These are phyloP conservation scores for Tupaia chinensis DNA, from an alignment of 2,113 vertebrate species.

Conservation along the genomic window DNA sequence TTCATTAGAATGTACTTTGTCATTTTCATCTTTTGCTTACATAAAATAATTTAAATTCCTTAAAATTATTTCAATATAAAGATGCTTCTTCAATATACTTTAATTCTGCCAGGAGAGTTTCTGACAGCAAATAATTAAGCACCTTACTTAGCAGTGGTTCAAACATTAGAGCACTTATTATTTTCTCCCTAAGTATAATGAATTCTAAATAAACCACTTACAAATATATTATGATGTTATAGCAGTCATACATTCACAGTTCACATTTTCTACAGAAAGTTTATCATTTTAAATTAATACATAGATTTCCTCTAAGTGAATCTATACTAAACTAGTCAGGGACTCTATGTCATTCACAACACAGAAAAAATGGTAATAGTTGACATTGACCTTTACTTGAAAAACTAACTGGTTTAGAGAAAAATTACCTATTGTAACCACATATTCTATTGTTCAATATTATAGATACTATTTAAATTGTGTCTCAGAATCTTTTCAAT, in stretches of 20 bases:
- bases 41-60: background rate
- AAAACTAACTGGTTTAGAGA: background rate
- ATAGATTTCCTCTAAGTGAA: background rate
- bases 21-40: background rate
- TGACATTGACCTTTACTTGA: background rate
- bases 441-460: background rate
- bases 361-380: background rate
- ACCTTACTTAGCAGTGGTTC: background rate
- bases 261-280: conserved; percentile 21
- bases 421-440: background rate
- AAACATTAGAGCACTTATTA: background rate
- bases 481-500: background rate
- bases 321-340: background rate
- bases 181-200: background rate
- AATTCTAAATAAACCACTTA: background rate
- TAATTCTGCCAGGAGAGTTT: background rate
- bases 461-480: background rate
- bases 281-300: background rate
- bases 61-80: conserved; percentile 5
- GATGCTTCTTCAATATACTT: background rate
- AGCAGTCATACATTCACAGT: background rate
- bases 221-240: background rate
- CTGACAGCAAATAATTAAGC: background rate
- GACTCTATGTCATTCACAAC: background rate
- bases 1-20: background rate